These are phyloP conservation scores for Patiria pectinifera DNA, from an alignment of 53 echinoderm and acorn worm species.

Conservation along the genomic window DNA sequence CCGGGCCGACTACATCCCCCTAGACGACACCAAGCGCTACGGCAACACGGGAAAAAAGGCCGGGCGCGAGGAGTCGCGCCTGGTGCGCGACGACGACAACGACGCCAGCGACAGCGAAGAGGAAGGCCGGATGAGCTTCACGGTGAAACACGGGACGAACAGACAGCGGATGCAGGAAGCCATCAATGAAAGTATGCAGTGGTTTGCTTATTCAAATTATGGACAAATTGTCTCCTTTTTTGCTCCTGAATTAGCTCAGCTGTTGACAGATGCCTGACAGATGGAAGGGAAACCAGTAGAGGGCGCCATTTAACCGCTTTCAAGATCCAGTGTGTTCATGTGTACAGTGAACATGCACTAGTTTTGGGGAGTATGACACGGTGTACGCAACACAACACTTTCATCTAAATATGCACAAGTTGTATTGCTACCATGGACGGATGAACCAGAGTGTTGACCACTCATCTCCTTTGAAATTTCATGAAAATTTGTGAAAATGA, in stretches of 20 bases:
- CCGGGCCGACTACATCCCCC: slow-evolving; percentile 75
- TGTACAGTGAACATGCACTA: no score
- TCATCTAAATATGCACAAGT: no score
- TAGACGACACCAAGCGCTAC: slow-evolving; percentile 89
- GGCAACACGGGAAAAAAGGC: slow-evolving; percentile 34
- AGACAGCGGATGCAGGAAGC: slow-evolving; percentile 87
- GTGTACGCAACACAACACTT: no score
- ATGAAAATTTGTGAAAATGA: no score
- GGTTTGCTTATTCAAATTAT: not conserved
- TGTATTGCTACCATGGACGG: no score
- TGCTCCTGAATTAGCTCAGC: not conserved
- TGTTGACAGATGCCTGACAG: not conserved
- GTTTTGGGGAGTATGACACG: no score
- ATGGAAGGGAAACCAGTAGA: no score
- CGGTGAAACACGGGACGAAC: slow-evolving; percentile 78
- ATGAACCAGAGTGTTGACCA: no score
- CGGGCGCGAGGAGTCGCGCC: slow-evolving; percentile 66
- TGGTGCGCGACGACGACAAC: slow-evolving; percentile 96
- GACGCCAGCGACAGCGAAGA: slow-evolving; percentile 89
- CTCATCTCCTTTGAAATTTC: no score
- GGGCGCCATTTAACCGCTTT: no score
- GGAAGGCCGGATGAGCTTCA: slow-evolving; percentile 89
- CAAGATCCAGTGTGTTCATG: no score
- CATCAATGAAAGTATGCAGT: slow-evolving; percentile 82
- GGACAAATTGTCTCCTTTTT: not conserved